Conservation (phyloP, 2,797 vertebrate genomes). For the Dallia pectoralis region DNA sequence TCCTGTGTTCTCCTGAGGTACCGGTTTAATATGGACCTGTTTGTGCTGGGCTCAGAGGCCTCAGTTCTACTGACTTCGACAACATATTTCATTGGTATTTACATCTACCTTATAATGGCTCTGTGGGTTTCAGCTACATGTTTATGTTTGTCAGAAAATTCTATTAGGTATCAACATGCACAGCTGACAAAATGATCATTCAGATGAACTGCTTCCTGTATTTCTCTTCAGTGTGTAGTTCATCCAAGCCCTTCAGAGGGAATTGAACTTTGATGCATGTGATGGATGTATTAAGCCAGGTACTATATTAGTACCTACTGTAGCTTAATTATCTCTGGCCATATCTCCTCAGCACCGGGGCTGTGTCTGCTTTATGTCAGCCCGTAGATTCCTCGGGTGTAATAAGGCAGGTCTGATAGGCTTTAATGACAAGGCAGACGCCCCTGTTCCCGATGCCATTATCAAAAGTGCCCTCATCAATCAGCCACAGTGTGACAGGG, state of each 20-base stretch:
- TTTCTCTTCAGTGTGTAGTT: conserved; percentile 37
- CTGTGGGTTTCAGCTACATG: background rate
- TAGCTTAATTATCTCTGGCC: conserved; percentile 56
- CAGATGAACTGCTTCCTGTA: background rate
- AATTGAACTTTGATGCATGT: conserved; percentile 51
- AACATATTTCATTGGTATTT: background rate
- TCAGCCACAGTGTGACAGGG: conserved; percentile 63
- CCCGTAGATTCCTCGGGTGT: conserved; percentile 57
- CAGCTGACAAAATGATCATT: background rate
- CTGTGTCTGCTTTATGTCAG: conserved; percentile 22
- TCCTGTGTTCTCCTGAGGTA: conserved; percentile 3
- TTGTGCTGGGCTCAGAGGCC: background rate
- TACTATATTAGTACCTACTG: conserved; percentile 47
- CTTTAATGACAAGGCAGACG: conserved; percentile 76
- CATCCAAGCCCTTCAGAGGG: conserved; percentile 36
- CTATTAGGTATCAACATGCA: background rate
- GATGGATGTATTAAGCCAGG: conserved; percentile 57
- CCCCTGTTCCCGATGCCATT: conserved; percentile 72
- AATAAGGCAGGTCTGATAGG: conserved; percentile 68
- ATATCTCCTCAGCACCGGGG: conserved; percentile 43
- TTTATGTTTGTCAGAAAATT: background rate
- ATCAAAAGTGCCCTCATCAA: conserved; percentile 74
- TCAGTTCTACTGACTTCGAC: background rate
- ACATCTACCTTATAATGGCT: too few relatives aligned
- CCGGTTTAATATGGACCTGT: background rate